Conservation (phyloP, 2,113 vertebrate genomes). For the Ciconia maguari region DNA sequence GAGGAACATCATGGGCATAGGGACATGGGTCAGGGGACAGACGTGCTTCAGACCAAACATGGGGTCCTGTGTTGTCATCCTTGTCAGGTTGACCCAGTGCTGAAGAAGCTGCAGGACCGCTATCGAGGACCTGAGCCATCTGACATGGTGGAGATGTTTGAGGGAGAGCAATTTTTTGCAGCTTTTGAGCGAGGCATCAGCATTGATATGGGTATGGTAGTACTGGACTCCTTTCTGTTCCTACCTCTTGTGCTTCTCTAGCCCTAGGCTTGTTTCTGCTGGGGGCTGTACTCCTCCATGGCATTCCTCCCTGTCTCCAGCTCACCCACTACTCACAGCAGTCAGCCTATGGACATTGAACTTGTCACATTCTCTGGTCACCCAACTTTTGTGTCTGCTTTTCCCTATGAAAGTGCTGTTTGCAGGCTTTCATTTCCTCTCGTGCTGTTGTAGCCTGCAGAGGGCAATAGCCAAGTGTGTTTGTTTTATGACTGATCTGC, state of each 20-base stretch:
- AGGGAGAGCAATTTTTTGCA: constrained; percentile 96
- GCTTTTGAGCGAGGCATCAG: constrained; percentile 91
- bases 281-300: not conserved
- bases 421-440: not conserved
- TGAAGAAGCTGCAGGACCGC: constrained; percentile 79
- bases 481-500: not conserved
- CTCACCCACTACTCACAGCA: not conserved
- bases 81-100: constrained; percentile 80
- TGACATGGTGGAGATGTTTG: constrained; percentile 90
- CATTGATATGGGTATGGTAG: constrained; percentile 81
- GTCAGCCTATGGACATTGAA: not conserved
- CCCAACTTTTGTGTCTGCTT: not conserved
- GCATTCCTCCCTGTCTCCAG: not conserved
- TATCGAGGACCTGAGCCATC: constrained; percentile 96
- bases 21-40: not conserved
- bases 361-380: not conserved
- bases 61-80: not conserved
- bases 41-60: not conserved
- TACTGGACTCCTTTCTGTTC: not conserved
- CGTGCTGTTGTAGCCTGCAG: not conserved
- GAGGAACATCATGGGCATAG: not conserved
- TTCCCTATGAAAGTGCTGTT: not conserved
- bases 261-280: not conserved
- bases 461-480: not conserved
- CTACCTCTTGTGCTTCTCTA: not conserved